Base-by-base conservation (phyloP, 2,113 vertebrate species). In the Thryonomys swinderianus region DNA sequence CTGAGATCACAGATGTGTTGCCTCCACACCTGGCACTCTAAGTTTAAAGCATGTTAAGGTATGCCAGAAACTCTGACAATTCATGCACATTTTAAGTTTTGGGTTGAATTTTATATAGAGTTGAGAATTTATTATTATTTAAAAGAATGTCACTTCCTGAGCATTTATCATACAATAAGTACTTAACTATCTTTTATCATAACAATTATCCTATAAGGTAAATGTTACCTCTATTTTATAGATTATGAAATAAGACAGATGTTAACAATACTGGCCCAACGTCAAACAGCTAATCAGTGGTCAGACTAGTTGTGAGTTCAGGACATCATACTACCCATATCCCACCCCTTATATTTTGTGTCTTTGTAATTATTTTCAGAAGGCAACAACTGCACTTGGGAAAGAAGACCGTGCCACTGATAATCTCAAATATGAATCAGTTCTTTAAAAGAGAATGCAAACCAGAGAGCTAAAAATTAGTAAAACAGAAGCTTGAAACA, bases 391-490 rank as follows among this genome's bases (percentile, higher is more conserved):
- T 62, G 21, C 48, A 80, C 67, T 87, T 78, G 92, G 73, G 34
- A 30, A 34, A 42, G 42, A 20, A 40, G n/a, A 67, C 8, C 9
- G 55, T 88, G 45, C 42, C 79, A 96, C 48, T 78, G 96, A 37
- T 62, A 86, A 79, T 57, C 57, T 86, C 51, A 84, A 20, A 82
- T 85, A 86, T 25, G 83, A 69, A 84, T 21, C 25, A 66, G 32
- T 85, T 88, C n/a, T 95, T 20, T 96, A 82, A 34, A 95, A 96
- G 74, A 84, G n/a, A 92, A 95, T 37, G 37, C 23, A 92, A 90
- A 55, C 79, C 30, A 57, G 96, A 94, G n/a, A n/a, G 62, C 32
- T 90, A 62, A 84, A 81, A 80, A 78, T 34, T 73, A 93, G 30
- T 83, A 11, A 88, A 94, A 71, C 21, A 34, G 30, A 74, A 96